A percentile compares a stretch with the other conserved stretches of the same genome.
These are phyloP conservation scores for Holotrichia oblita DNA, from an alignment of 1,140 invertebrate species.

Conservation along the genomic window DNA sequence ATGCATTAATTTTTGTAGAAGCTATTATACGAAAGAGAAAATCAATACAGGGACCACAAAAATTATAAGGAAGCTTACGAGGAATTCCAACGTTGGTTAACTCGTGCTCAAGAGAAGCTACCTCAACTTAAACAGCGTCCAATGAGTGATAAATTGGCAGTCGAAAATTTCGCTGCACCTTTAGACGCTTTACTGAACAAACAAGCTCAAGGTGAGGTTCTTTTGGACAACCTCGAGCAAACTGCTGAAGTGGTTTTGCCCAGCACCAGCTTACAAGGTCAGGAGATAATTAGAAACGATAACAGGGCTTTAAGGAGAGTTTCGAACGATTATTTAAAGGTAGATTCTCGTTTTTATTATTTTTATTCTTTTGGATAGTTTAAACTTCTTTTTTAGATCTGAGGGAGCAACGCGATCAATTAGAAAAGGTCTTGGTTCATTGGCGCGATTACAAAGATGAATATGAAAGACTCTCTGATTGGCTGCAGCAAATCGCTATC, in stretches of 20 bases:
- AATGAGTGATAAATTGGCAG: conserved; percentile 85
- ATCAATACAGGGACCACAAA: conserved; percentile 87
- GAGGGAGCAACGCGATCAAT: conserved; percentile 82
- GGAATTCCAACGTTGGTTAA: conserved; percentile 86
- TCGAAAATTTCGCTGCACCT: conserved; percentile 87
- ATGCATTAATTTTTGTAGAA: conserved; percentile 66
- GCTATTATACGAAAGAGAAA: conserved; percentile 79
- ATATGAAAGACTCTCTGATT: conserved; percentile 89
- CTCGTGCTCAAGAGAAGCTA: conserved; percentile 86
- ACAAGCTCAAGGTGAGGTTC: conserved; percentile 87
- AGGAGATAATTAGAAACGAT: conserved; percentile 84
- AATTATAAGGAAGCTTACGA: conserved; percentile 90
- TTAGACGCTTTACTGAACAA: conserved; percentile 88
- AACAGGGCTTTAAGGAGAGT: conserved; percentile 84
- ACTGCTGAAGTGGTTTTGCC: conserved; percentile 86
- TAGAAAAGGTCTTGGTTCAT: conserved; percentile 83
- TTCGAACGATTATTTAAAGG: conserved; percentile 84
- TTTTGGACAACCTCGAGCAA: conserved; percentile 87
- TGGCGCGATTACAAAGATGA: conserved; percentile 93
- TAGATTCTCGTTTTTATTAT: conserved; percentile 50
- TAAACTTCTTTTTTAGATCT: conserved; percentile 68
- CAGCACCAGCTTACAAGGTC: conserved; percentile 80
- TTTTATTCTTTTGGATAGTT: too few relatives aligned
- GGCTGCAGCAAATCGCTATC: conserved; percentile 93
- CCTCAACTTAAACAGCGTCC: conserved; percentile 86